These are phyloP conservation scores for Piaya cayana DNA, from an alignment of 2,113 vertebrate genomes.

Conservation along the genomic window DNA sequence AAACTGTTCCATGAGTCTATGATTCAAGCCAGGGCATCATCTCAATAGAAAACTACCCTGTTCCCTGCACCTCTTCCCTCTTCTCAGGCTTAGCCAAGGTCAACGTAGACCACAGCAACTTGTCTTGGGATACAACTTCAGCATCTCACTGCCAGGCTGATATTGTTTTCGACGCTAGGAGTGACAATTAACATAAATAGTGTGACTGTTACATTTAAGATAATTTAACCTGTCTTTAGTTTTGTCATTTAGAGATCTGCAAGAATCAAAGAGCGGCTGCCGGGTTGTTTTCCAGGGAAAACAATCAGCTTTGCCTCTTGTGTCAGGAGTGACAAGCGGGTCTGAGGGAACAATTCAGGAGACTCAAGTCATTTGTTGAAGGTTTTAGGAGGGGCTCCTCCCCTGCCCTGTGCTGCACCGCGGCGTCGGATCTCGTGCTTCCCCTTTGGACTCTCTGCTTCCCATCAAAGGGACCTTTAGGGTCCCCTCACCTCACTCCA, in stretches of 20 bases:
- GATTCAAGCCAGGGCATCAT: too few relatives aligned
- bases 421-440: rapidly evolving
- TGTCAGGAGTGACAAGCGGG: rapidly evolving
- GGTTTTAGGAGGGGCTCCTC: background rate
- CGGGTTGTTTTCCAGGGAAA: background rate
- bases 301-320: background rate
- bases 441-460: background rate
- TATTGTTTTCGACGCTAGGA: background rate
- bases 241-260: background rate
- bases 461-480: background rate
- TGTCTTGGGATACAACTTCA: background rate
- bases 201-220: background rate
- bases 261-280: background rate
- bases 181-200: background rate
- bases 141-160: background rate
- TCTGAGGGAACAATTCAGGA: background rate
- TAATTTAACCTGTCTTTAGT: background rate
- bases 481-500: background rate
- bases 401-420: rapidly evolving
- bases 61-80: background rate
- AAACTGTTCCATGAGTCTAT: too few relatives aligned
- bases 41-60: background rate
- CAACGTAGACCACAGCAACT: background rate
- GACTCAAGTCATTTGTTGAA: background rate
- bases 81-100: background rate